These are phyloP conservation scores for Hydropsyche betteni DNA, from an alignment of 2,888 invertebrate genomes.

Conservation along the genomic window DNA sequence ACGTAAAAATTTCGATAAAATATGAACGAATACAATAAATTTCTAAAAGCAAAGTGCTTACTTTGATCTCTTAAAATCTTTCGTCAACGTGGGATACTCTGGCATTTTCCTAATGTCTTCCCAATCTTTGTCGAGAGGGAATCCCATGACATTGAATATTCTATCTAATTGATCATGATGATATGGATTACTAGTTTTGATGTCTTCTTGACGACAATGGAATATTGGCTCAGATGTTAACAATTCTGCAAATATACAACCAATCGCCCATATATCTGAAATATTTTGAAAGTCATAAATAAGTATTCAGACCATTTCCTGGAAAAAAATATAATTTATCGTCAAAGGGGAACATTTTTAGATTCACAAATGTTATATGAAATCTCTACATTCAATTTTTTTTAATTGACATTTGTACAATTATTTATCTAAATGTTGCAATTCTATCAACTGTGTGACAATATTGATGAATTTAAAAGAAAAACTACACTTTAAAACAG, in stretches of 20 bases:
- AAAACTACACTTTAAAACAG: too few species aligned
- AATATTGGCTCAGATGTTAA: slow-evolving; percentile 99
- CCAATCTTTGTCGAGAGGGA: slow-evolving; percentile 97
- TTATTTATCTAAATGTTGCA: too few species aligned
- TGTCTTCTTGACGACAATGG: slow-evolving; percentile 99
- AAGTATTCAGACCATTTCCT: background rate
- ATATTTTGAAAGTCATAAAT: slow-evolving; percentile 47
- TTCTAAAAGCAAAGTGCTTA: slow-evolving; percentile 59
- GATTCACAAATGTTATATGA: too few species aligned
- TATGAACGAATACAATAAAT: background rate
- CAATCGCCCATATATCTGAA: slow-evolving; percentile 97
- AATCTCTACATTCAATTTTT: too few species aligned
- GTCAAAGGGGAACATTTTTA: background rate
- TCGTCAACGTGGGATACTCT: slow-evolving; percentile 92
- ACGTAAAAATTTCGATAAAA: slow-evolving; percentile 44
- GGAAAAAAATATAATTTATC: background rate
- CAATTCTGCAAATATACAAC: slow-evolving; percentile 99
- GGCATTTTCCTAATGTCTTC: slow-evolving; percentile 99
- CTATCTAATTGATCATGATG: slow-evolving; percentile 98
- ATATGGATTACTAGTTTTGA: slow-evolving; percentile 99
- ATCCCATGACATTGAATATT: slow-evolving; percentile 99
- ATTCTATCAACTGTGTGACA: too few species aligned
- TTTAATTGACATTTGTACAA: too few species aligned
- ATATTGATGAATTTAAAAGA: too few species aligned
- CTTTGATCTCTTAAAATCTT: slow-evolving; percentile 96